Percentiles rank a stretch among this genome's conserved stretches.
These are phyloP conservation scores for Agriopis leucophaearia DNA, from an alignment of 2,888 invertebrate species.

Conservation along the genomic window DNA sequence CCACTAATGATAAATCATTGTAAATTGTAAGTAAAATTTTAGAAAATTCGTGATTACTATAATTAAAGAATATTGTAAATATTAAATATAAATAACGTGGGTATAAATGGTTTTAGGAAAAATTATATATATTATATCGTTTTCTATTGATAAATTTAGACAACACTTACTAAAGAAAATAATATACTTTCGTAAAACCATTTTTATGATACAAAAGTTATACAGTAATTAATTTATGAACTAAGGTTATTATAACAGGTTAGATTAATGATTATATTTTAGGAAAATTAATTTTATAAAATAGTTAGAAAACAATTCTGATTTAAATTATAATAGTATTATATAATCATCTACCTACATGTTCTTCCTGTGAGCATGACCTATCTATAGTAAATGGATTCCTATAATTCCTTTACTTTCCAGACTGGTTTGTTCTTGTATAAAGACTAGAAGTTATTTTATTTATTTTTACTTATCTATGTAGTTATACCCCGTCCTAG, in stretches of 20 bases:
- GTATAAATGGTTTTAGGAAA: slow-evolving; percentile 32
- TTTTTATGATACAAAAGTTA: slow-evolving; percentile 39
- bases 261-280: slow-evolving; percentile 56
- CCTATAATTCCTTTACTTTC: slow-evolving; percentile 23
- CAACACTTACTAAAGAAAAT: background rate
- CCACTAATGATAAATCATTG: slow-evolving; percentile 66
- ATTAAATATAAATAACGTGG: slow-evolving; percentile 45
- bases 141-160: background rate
- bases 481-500: slow-evolving; percentile 69
- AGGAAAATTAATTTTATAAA: slow-evolving; percentile 70
- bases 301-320: slow-evolving; percentile 74
- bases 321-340: slow-evolving; percentile 64
- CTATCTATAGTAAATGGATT: slow-evolving; percentile 33
- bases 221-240: slow-evolving; percentile 38
- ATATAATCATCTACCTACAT: slow-evolving; percentile 51
- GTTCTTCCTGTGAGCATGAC: slow-evolving; percentile 64
- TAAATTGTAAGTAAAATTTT: slow-evolving; percentile 76
- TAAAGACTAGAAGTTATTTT: slow-evolving; percentile 23
- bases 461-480: slow-evolving; percentile 43
- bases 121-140: slow-evolving; percentile 1
- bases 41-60: slow-evolving; percentile 55
- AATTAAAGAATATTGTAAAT: slow-evolving; percentile 73
- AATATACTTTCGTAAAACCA: slow-evolving; percentile 31
- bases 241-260: slow-evolving; percentile 53
- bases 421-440: slow-evolving; percentile 33